Evolutionary conservation across 2,113 vertebrate species (phyloP).

Genomic region (Hiodon alosoides): DNA sequence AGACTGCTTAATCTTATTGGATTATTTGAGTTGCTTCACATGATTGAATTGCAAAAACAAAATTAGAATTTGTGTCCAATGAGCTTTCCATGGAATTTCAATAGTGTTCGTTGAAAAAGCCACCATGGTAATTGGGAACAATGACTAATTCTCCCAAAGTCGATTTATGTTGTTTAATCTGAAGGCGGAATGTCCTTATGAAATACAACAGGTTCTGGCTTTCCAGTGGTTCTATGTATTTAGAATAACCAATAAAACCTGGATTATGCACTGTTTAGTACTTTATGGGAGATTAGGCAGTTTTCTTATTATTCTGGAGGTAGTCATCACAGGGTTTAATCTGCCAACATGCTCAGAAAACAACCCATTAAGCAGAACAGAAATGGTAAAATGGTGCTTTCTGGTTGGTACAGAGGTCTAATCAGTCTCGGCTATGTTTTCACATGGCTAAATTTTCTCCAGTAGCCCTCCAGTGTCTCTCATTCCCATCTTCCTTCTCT

Average conservation of each 20-base stretch:
- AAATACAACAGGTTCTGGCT: slow-evolving; percentile 21
- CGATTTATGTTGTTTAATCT: slow-evolving; percentile 60
- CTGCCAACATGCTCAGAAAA: slow-evolving; percentile 36
- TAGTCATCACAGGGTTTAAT: slow-evolving; percentile 42
- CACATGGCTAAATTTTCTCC: no score
- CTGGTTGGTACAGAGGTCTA: background rate
- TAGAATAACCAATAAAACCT: slow-evolving; percentile 55
- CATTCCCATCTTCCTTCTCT: no score
- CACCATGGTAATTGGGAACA: slow-evolving; percentile 58
- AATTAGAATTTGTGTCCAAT: slow-evolving; percentile 64
- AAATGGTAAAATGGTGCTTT: slow-evolving; percentile 18
- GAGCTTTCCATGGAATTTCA: slow-evolving; percentile 66
- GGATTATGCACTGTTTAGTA: slow-evolving; percentile 61
- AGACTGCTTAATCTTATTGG: slow-evolving; percentile 60
- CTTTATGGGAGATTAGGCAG: slow-evolving; percentile 64
- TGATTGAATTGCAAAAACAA: slow-evolving; percentile 56
- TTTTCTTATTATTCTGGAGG: slow-evolving; percentile 56
- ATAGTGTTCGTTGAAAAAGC: slow-evolving; percentile 51
- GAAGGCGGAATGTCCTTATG: slow-evolving; percentile 19
- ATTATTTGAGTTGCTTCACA: slow-evolving; percentile 62
- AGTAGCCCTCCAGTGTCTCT: no score
- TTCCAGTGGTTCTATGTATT: slow-evolving; percentile 37
- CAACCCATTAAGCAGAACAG: slow-evolving; percentile 39
- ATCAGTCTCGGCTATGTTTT: background rate
- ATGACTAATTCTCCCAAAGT: slow-evolving; percentile 70